Percentiles rank a stretch among this genome's conserved stretches.
Evolutionary conservation across 2,113 vertebrate species (phyloP).

Genomic region (human): DNA sequence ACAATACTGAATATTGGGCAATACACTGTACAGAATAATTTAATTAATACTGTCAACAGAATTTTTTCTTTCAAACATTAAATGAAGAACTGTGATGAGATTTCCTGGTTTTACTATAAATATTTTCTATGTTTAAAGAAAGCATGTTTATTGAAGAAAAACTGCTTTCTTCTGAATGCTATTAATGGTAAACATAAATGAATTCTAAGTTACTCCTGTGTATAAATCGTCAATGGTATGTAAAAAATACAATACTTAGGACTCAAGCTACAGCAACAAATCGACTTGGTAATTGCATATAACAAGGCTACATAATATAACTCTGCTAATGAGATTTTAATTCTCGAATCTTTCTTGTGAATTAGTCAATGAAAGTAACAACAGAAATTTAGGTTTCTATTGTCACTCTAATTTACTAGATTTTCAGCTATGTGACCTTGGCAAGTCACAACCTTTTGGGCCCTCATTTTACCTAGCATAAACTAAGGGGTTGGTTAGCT

Average conservation of each 20-base stretch:
- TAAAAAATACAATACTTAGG: slow-evolving; percentile 6
- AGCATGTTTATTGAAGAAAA: neutral
- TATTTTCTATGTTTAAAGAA: neutral
- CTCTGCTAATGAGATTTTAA: slow-evolving; percentile 77
- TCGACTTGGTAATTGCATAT: slow-evolving; percentile 72
- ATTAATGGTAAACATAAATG: neutral
- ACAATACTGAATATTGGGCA: neutral
- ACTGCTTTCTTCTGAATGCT: neutral
- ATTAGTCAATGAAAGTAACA: slow-evolving; percentile 56
- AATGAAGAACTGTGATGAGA: neutral
- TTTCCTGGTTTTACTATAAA: neutral
- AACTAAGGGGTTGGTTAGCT: neutral
- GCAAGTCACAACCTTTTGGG: neutral
- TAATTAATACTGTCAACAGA: neutral
- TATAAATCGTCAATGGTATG: neutral
- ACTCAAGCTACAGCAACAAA: slow-evolving; percentile 65
- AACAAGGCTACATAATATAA: slow-evolving; percentile 68
- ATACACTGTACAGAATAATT: neutral
- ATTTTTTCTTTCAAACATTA: neutral
- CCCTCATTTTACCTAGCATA: neutral
- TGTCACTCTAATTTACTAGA: neutral
- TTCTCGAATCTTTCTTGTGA: slow-evolving; percentile 68
- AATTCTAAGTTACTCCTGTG: neutral
- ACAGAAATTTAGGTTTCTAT: neutral
- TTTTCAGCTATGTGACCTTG: neutral